Percentiles rank a stretch among this genome's conserved stretches.
These are phyloP conservation scores for Pterois miles DNA, from an alignment of 2,797 vertebrate genomes.

Conservation along the genomic window DNA sequence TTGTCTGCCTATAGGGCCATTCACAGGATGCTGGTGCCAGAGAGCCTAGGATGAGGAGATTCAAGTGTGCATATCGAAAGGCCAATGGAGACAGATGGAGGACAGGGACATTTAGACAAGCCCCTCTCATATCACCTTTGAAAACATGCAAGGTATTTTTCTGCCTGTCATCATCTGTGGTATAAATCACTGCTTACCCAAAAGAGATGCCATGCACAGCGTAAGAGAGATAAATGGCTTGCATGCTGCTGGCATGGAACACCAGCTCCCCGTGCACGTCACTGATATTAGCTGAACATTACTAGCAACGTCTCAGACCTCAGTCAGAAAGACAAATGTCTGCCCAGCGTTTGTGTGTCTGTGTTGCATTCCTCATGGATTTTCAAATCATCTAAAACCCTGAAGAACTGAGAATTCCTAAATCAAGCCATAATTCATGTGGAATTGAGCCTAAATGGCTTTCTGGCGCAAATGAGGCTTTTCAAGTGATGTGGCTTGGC, in stretches of 20 bases:
- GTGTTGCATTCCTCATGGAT: conserved; percentile 7
- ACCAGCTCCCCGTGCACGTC: conserved; percentile 10
- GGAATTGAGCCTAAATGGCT: conserved; percentile 49
- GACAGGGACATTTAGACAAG: conserved; percentile 58
- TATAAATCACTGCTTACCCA: conserved; percentile 57
- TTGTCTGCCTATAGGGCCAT: conserved; percentile 61
- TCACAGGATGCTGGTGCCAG: conserved; percentile 46
- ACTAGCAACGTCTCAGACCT: conserved; percentile 4
- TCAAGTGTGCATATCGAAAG: conserved; percentile 60
- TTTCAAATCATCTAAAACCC: conserved; percentile 33
- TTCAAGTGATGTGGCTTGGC: conserved; percentile 56
- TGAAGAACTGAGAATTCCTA: conserved; percentile 18
- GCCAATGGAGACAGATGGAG: conserved; percentile 70
- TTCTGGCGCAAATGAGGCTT: conserved; percentile 53
- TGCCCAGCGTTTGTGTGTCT: not conserved
- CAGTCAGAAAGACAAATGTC: conserved; percentile 31
- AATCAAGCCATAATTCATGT: conserved; percentile 47
- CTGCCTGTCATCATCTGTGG: conserved; percentile 47
- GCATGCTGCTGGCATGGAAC: conserved; percentile 45
- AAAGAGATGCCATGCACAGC: conserved; percentile 44
- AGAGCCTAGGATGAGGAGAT: conserved; percentile 57
- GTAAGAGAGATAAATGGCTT: conserved; percentile 60
- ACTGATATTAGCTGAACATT: conserved; percentile 43
- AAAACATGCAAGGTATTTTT: conserved; percentile 62
- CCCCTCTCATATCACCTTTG: conserved; percentile 47